A percentile compares a stretch with the other conserved stretches of the same genome.
These are phyloP conservation scores for Mugil cephalus DNA, from an alignment of 2,113 vertebrate species.

Conservation along the genomic window DNA sequence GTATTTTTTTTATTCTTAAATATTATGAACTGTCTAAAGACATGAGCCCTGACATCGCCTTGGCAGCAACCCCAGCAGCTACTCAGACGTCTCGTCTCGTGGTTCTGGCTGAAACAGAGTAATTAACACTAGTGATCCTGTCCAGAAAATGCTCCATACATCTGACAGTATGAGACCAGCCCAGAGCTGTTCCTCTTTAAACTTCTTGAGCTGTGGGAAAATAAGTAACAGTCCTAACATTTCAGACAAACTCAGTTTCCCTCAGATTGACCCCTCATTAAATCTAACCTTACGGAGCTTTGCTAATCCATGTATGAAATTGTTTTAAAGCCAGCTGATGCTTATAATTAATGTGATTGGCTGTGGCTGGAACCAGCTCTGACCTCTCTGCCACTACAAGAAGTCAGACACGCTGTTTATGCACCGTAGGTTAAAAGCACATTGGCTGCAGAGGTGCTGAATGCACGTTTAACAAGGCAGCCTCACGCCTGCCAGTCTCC, in stretches of 20 bases:
- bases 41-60: not conserved
- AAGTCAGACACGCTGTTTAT: conserved; percentile 53
- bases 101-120: conserved; percentile 13
- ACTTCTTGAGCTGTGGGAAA: conserved; percentile 39
- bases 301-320: conserved; percentile 80
- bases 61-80: not conserved
- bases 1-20: not conserved
- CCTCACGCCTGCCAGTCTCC: conserved; percentile 33
- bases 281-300: conserved; percentile 68
- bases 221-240: conserved; percentile 49
- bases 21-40: not conserved
- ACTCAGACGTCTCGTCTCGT: conserved; percentile 25
- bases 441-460: conserved; percentile 36
- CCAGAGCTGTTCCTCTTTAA: conserved; percentile 23
- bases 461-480: conserved; percentile 47
- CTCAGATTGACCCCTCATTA: conserved; percentile 76
- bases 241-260: conserved; percentile 48
- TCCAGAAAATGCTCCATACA: conserved; percentile 34
- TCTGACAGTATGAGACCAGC: conserved; percentile 40
- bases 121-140: conserved; percentile 11
- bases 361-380: conserved; percentile 50
- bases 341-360: conserved; percentile 67
- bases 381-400: conserved; percentile 61
- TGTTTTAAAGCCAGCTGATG: conserved; percentile 76
- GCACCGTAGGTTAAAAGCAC: conserved; percentile 44